Percentiles rank a stretch among this genome's conserved stretches.
These are phyloP conservation scores for Apotomis turbidana DNA, from an alignment of 2,888 invertebrate genomes.

Conservation along the genomic window DNA sequence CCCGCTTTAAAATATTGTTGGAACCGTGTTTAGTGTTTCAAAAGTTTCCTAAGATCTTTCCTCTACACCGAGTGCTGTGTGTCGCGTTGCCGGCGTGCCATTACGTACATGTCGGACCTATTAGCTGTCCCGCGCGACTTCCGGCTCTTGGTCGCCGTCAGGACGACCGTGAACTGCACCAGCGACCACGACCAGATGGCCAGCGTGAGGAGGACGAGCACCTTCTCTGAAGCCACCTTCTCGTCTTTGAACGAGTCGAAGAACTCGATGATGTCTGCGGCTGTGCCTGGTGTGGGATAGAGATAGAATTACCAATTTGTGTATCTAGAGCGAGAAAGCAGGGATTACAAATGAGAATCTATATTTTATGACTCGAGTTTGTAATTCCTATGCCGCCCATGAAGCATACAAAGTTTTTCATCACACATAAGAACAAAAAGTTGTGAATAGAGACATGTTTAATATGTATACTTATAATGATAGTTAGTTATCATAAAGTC, in stretches of 20 bases:
- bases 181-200: constrained; percentile 97
- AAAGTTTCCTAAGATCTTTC: constrained; percentile 4
- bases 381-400: too few relatives aligned
- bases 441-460: too few relatives aligned
- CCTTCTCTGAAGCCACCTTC: constrained; percentile 89
- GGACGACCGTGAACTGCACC: constrained; percentile 96
- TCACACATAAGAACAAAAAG: too few relatives aligned
- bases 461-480: too few relatives aligned
- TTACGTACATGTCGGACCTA: constrained; percentile 83
- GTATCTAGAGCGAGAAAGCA: too few relatives aligned
- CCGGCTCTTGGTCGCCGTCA: constrained; percentile 93
- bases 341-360: too few relatives aligned
- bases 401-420: too few relatives aligned
- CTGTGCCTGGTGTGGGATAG: constrained; percentile 86
- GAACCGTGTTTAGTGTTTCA: not conserved
- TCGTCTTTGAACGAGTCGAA: constrained; percentile 98
- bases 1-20: too few relatives aligned
- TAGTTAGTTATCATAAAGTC: too few relatives aligned
- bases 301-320: not conserved
- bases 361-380: too few relatives aligned
- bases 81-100: constrained; percentile 44
- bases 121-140: constrained; percentile 87
- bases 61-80: constrained; percentile 10
- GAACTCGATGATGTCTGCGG: constrained; percentile 98
- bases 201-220: constrained; percentile 92